Evolutionary conservation across 2,113 vertebrate genomes (phyloP).

Genomic region (Hemibagrus wyckioides): DNA sequence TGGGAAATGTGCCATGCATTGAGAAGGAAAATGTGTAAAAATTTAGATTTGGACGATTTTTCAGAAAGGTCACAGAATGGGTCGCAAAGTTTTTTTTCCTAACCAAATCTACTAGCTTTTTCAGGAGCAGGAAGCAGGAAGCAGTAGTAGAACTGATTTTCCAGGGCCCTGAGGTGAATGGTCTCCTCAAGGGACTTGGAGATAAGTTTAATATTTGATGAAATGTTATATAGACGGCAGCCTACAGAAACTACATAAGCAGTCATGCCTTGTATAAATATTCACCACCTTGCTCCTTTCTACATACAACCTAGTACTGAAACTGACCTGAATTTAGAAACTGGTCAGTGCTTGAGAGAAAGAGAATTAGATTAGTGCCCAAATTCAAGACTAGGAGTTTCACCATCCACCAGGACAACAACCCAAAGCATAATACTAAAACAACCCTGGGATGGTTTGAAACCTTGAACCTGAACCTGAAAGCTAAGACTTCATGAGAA

Average conservation of each 20-base stretch:
- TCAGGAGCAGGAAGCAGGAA: too few relatives aligned
- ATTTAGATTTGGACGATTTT: neutral
- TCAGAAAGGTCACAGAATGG: neutral
- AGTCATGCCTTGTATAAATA: neutral
- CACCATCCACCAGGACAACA: too few relatives aligned
- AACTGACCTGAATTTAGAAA: neutral
- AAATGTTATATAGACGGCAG: neutral
- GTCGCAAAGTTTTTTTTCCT: neutral
- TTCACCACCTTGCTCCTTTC: neutral
- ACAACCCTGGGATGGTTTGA: too few relatives aligned
- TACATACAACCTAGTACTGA: neutral
- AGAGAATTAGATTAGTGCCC: too few relatives aligned
- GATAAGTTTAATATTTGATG: neutral
- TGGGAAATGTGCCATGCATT: neutral
- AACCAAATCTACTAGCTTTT: too few relatives aligned
- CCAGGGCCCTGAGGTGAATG: neutral
- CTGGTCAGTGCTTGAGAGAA: too few relatives aligned
- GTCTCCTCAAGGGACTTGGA: neutral
- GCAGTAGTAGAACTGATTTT: too few relatives aligned
- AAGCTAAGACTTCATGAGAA: slow-evolving; percentile 40
- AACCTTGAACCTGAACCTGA: neutral
- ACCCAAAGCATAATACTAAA: too few relatives aligned
- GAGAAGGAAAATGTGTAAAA: neutral
- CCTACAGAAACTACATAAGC: neutral
- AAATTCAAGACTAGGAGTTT: too few relatives aligned